phyloP scores from a whole-genome alignment of 2,888 invertebrate species.

The Macrophya alboannulata region DNA sequence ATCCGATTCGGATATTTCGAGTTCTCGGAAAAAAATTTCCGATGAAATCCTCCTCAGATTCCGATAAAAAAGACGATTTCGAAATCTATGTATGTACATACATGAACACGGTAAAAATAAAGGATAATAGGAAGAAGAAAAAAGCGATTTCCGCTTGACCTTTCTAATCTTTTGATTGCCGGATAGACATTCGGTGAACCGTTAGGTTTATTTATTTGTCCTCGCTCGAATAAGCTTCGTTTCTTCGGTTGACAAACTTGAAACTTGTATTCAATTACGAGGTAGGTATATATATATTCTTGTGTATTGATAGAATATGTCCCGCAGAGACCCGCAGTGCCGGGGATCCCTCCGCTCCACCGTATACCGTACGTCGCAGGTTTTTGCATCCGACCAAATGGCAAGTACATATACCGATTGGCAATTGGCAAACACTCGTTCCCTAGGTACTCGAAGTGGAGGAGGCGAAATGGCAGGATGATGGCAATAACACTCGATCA shows the following conservation, averaged over 20 bases:
- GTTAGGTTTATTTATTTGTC: not conserved
- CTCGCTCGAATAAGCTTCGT: constrained; percentile 10
- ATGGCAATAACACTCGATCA: constrained; percentile 56
- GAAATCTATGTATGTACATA: not conserved
- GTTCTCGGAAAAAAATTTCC: not conserved
- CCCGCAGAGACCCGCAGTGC: not conserved
- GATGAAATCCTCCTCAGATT: not conserved
- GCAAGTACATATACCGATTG: constrained; percentile 50
- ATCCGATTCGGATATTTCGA: not conserved
- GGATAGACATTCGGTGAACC: not conserved
- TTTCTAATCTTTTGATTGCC: constrained; percentile 3
- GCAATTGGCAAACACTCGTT: constrained; percentile 50
- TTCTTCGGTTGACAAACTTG: not conserved
- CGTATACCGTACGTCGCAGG: too few species aligned
- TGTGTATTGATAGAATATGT: constrained; percentile 20
- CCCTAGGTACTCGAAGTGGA: constrained; percentile 42
- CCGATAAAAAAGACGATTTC: not conserved
- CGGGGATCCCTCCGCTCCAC: not conserved
- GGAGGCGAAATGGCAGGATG: constrained; percentile 52
- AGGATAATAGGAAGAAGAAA: not conserved
- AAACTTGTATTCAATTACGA: constrained; percentile 27
- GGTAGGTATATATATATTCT: too few species aligned
- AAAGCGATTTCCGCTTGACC: constrained; percentile 20
- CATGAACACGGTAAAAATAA: not conserved
- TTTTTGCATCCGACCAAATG: constrained; percentile 50